These are phyloP conservation scores for Carcinoscorpius rotundicauda DNA, from an alignment of 1,140 invertebrate species.

Conservation along the genomic window DNA sequence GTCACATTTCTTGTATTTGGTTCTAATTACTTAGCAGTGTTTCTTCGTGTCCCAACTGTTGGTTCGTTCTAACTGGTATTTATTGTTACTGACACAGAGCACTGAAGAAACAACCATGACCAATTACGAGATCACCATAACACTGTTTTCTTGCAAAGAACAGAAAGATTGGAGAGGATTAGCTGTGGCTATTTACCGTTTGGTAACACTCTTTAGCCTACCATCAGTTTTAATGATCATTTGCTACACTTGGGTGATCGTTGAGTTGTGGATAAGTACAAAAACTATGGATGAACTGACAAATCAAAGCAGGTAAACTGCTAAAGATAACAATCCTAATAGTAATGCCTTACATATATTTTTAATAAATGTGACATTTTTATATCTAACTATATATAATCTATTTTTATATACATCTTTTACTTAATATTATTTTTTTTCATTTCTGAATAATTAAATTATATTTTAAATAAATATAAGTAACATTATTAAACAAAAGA, in stretches of 20 bases:
- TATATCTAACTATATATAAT: background rate
- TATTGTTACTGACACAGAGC: background rate
- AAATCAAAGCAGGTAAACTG: conserved; percentile 11
- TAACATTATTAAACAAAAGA: too few species aligned
- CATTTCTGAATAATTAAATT: background rate
- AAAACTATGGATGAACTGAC: conserved; percentile 35
- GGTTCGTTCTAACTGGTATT: too few species aligned
- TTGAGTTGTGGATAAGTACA: conserved; percentile 42
- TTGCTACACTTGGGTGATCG: conserved; percentile 42
- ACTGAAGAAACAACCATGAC: conserved; percentile 23
- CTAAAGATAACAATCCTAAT: too few species aligned
- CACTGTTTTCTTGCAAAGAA: conserved; percentile 34
- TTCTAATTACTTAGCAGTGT: too few species aligned
- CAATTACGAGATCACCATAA: conserved; percentile 32
- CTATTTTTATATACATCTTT: background rate
- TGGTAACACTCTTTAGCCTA: conserved; percentile 37
- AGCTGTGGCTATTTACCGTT: conserved; percentile 36
- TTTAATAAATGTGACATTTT: background rate
- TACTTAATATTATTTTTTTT: background rate
- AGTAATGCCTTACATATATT: too few species aligned
- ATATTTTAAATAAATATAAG: too few species aligned
- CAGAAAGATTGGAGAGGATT: conserved; percentile 24
- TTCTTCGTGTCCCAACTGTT: too few species aligned
- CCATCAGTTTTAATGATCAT: conserved; percentile 40
- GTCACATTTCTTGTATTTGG: too few species aligned